Base-by-base conservation (phyloP, 2,888 invertebrate genomes). In the Bellardia pandia region DNA sequence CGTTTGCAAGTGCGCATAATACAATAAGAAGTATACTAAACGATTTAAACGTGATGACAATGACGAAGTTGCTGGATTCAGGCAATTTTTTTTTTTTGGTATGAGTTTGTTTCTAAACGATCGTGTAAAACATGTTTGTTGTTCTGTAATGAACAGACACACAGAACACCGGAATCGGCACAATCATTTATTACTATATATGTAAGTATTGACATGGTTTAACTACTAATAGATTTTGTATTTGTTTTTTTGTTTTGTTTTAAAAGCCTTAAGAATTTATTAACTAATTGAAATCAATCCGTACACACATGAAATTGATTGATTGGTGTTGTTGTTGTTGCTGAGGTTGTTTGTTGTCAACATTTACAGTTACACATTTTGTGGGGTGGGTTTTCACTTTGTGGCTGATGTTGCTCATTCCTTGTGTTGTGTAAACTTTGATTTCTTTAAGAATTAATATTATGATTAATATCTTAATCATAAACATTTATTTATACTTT, bases 11-110 rank as follows among this genome's bases (percentile, higher is more conserved):
- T 72, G 56, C 33, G 33, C 13, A 60, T 23, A 42, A 66, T 64
- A 42, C 2, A 66, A 14, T n/a, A 33, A 45, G 2, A 58, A 45
- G 8, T 23, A 33, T 60, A 64, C 48, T 7, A 45, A 37, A 42
- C 62, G 13, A 23, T 33, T 45, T 37, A 77, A 82, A 82, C 78
- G 82, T 86, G 81, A 77, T 68, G 68, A 77, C 77, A 77, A 51
- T 86, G 58, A 86, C 80, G 68, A 86, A 81, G 62, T 68, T 13
- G 16, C 51, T 48, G n/a, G 45, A 56, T 76, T 75, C 62, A 76
- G 72, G 74, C 68, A 81, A 86, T 81, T 86, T 51, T 33, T 45
- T 58, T 23, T 33, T 45, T 58, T 45, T 45, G 40, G 8, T 40
- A 14, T 45, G 11, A 72, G 2, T 72, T 13, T 16, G 11, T 77